Base-by-base conservation (phyloP, 2,797 vertebrate genomes). In the Emydoidea blandingii region DNA sequence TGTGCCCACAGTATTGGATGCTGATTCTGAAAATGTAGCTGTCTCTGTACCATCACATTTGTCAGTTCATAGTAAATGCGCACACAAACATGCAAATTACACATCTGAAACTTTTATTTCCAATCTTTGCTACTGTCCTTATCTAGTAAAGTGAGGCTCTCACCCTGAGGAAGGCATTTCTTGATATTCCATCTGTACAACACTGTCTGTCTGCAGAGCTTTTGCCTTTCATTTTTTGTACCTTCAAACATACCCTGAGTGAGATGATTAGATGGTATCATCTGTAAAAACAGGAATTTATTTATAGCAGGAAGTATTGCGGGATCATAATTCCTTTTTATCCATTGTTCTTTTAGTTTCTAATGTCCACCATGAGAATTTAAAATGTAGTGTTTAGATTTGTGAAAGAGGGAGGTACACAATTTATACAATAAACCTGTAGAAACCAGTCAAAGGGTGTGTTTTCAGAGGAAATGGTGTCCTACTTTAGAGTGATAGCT, bases 341-440 rank as follows among this genome's bases (percentile, higher is more conserved):
- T 31, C 6, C 52, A 31, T 84, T 90, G 41, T 5, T 80, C 3
- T 41, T 85, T 87, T 92, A 9, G 6, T 65, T 91, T 62, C 29
- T 23, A 94, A 50, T 53, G 1, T 52, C 29, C 53, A 19, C 15
- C n/a, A 16, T 5, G 5, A 90, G 41, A 87, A 72, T 31, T 8
- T 7, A 85, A 92, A 94, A 52, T 4, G 4, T 41, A 87, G 2
- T 5, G 12, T 52, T 76, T 23, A 74, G 31, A 96, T 25, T 25
- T 79, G n/a, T 84, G 56, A 37, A 81, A 31, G 49, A 59, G 54
- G 6, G 14, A 74, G 29, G 11, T 91, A 81, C 31, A 52, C 85
- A 84, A 81, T 80, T 92, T 29, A 41, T 52, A 29, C 3, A 90
- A 89, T 86, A 90, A 90, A 96, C n/a, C 47, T 72, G 72, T 34